Evolutionary conservation across 2,113 vertebrate genomes (phyloP).

Genomic region (Tyrannus savana): DNA sequence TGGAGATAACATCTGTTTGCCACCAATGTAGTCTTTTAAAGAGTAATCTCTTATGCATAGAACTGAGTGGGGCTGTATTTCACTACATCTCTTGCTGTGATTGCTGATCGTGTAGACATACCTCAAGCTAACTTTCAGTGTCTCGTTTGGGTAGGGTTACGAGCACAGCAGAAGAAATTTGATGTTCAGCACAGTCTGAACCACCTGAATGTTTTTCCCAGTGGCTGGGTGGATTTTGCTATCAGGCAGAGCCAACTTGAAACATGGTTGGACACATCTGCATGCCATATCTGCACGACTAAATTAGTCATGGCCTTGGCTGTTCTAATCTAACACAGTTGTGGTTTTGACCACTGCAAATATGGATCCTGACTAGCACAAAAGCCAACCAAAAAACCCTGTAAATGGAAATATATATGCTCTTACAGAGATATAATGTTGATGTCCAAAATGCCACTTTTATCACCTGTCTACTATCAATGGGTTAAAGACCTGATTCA

Average conservation of each 20-base stretch:
- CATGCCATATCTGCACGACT: neutral
- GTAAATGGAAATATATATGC: neutral
- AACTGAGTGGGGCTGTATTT: neutral
- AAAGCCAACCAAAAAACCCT: neutral
- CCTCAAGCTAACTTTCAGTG: neutral
- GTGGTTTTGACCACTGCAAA: neutral
- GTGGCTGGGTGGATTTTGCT: neutral
- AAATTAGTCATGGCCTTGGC: neutral
- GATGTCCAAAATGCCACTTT: neutral
- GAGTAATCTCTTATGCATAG: neutral
- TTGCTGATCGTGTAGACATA: neutral
- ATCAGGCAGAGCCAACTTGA: neutral
- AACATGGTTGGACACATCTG: neutral
- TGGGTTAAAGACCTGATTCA: neutral
- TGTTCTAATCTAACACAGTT: neutral
- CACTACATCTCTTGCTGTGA: neutral
- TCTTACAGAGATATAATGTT: neutral
- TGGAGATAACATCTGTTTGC: slow-evolving; percentile 16
- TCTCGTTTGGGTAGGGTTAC: neutral
- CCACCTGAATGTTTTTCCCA: neutral
- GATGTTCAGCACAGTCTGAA: neutral
- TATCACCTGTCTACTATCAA: neutral
- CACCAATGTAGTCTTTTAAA: neutral
- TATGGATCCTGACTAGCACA: neutral
- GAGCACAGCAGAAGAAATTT: neutral